Evolutionary conservation across 2,888 invertebrate species (phyloP).

Genomic region (Stenodema calcarata): DNA sequence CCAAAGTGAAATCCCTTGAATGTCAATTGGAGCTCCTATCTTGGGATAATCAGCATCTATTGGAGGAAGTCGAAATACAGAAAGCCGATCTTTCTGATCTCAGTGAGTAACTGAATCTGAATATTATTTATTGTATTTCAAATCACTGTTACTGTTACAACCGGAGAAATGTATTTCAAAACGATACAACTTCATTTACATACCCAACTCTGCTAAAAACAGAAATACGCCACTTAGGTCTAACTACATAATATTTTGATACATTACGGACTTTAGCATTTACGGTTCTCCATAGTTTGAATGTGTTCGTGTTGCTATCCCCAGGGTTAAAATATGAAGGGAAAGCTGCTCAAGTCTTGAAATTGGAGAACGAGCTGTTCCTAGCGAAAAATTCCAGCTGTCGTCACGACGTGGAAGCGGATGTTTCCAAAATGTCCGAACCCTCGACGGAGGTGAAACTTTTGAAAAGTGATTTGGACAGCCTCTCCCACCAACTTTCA

Average conservation of each 20-base stretch:
- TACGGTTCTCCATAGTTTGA: too few species aligned
- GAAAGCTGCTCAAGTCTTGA: slow-evolving; percentile 27
- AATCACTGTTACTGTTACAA: too few species aligned
- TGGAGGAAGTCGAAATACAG: slow-evolving; percentile 49
- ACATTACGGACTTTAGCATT: too few species aligned
- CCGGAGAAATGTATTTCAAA: too few species aligned
- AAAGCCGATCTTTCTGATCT: slow-evolving; percentile 29
- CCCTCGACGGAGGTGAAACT: neutral
- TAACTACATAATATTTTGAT: too few species aligned
- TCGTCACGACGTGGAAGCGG: neutral
- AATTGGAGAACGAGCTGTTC: slow-evolving; percentile 37
- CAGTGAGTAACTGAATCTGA: neutral
- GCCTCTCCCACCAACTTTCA: neutral
- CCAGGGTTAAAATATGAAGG: slow-evolving; percentile 28
- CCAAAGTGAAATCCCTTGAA: slow-evolving; percentile 42
- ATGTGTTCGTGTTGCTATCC: neutral
- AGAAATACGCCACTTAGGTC: too few species aligned
- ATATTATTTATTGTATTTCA: too few species aligned
- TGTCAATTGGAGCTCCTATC: slow-evolving; percentile 48
- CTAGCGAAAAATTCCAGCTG: slow-evolving; percentile 1
- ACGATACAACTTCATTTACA: too few species aligned
- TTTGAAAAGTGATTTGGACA: slow-evolving; percentile 21
- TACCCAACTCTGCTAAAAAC: too few species aligned
- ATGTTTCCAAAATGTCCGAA: neutral
- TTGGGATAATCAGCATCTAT: slow-evolving; percentile 52